phyloP scores from a whole-genome alignment of 2,113 vertebrate genomes.

The Neofelis nebulosa region DNA sequence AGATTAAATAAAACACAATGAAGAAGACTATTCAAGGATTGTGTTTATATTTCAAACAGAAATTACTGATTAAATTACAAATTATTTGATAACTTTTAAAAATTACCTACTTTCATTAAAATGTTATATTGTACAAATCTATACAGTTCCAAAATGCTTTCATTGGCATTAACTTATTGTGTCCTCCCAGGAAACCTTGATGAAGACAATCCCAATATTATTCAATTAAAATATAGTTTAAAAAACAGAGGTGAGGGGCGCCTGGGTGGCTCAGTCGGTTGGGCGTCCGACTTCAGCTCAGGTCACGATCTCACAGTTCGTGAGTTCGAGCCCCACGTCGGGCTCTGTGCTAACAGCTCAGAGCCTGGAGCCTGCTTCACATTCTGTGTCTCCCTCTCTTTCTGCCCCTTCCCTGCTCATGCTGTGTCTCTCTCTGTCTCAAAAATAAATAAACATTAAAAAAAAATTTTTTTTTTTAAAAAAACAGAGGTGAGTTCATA shows the following conservation, averaged over 20 bases:
- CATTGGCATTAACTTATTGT: background rate
- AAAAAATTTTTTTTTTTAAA: background rate
- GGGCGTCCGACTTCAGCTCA: no score
- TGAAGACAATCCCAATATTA: background rate
- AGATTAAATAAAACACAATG: constrained; percentile 79
- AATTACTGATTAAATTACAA: constrained; percentile 10
- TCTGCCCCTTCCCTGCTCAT: no score
- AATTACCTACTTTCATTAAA: constrained; percentile 21
- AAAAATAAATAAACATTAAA: no score
- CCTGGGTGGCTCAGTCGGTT: no score
- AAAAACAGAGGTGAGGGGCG: background rate
- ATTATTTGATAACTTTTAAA: background rate
- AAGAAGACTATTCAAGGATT: constrained; percentile 36
- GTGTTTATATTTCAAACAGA: background rate
- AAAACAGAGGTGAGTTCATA: background rate
- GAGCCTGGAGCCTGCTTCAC: no score
- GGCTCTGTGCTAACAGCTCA: no score
- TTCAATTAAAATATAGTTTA: constrained; percentile 6
- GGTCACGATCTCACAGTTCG: no score
- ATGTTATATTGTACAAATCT: background rate
- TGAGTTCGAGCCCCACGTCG: no score
- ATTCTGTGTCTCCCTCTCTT: no score
- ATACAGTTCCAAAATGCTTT: constrained; percentile 22
- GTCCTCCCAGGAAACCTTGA: background rate
- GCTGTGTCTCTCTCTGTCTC: no score